Evolutionary conservation across 64 coral and sea anemone species (phyloP).

Genomic region (Dendronephthya gigantea): DNA sequence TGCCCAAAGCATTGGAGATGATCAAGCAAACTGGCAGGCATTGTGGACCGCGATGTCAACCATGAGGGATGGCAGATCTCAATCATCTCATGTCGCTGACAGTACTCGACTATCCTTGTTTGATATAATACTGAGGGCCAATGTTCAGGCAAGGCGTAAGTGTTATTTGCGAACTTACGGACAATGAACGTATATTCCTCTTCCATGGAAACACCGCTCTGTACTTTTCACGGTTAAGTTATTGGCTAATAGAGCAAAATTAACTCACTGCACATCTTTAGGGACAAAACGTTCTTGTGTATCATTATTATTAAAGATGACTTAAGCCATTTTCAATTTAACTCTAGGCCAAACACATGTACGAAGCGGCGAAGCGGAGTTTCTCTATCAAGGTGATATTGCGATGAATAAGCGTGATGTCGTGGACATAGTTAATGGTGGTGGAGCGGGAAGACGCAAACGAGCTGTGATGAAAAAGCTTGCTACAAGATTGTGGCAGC

Average conservation of each 20-base stretch:
- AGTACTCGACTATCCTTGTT: not conserved
- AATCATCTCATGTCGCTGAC: not conserved
- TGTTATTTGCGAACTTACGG: not conserved
- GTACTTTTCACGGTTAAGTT: not conserved
- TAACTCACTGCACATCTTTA: no score
- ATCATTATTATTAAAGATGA: no score
- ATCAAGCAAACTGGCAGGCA: not conserved
- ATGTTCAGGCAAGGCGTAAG: not conserved
- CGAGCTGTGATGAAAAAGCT: not conserved
- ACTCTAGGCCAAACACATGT: not conserved
- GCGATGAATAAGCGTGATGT: not conserved
- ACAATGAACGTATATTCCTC: no score
- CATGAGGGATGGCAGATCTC: not conserved
- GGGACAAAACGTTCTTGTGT: no score
- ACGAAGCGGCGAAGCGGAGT: not conserved
- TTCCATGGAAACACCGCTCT: no score
- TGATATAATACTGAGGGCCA: not conserved
- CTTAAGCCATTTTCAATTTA: no score
- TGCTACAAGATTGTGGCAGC: not conserved
- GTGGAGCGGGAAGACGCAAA: not conserved
- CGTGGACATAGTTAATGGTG: not conserved
- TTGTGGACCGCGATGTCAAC: not conserved
- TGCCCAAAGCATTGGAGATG: not conserved
- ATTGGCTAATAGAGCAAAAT: no score
- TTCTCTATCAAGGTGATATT: not conserved